Percentiles rank a stretch among this genome's conserved stretches.
Evolutionary conservation across 92 coral and sea anemone species (phyloP).

Genomic region (Phenganax marumi): DNA sequence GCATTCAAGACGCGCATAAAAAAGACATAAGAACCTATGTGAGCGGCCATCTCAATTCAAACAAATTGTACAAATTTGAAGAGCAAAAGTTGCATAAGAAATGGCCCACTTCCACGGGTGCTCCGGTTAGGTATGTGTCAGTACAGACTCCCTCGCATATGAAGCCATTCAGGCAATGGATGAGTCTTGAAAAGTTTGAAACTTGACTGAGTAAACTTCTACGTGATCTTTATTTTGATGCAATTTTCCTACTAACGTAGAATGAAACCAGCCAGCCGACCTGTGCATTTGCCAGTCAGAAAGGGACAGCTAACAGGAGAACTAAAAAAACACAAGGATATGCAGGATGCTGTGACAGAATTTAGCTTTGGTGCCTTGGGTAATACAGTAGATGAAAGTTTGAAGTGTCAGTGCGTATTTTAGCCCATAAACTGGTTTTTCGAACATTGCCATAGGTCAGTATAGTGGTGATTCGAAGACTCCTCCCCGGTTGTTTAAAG

Average conservation of each 20-base stretch:
- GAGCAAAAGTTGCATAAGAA: conserved; percentile 56
- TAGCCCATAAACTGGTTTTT: neutral
- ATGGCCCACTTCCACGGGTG: conserved; percentile 76
- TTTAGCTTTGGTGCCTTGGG: conserved; percentile 92
- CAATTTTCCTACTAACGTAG: conserved; percentile 30
- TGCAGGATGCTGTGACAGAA: conserved; percentile 68
- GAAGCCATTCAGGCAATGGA: neutral
- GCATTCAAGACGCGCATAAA: conserved; percentile 86
- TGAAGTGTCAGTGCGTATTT: neutral
- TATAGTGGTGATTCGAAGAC: neutral
- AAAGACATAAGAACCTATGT: conserved; percentile 89
- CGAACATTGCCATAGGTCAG: neutral
- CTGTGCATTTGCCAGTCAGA: conserved; percentile 62
- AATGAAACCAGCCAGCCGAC: conserved; percentile 60
- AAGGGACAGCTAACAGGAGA: conserved; percentile 57
- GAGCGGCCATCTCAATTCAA: conserved; percentile 86
- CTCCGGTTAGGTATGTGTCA: conserved; percentile 67
- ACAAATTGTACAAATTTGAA: conserved; percentile 70
- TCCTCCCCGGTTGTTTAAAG: conserved; percentile 4
- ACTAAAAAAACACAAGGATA: conserved; percentile 53
- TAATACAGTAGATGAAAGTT: conserved; percentile 25
- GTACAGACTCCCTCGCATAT: neutral
- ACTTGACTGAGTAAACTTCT: neutral
- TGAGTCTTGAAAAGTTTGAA: no score
- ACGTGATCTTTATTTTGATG: neutral